A percentile compares a stretch with the other conserved stretches of the same genome.
These are phyloP conservation scores for Alcedo quadribrachys DNA, from an alignment of 2,797 vertebrate species.

Conservation along the genomic window DNA sequence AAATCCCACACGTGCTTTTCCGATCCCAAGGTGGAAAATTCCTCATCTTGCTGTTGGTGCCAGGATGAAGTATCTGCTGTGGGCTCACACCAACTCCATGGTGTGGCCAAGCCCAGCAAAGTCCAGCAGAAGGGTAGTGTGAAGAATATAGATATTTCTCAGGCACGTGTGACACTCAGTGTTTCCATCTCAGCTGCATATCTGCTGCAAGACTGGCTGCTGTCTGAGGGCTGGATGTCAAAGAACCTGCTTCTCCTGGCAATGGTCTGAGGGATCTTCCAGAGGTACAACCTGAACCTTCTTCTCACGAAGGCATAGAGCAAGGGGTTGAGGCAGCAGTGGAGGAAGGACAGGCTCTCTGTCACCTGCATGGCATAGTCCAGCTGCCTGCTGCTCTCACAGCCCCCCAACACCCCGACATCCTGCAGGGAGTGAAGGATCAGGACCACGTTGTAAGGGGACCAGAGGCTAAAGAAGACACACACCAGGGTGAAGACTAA, in stretches of 20 bases:
- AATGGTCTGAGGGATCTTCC: constrained; percentile 29
- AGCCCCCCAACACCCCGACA: constrained; percentile 66
- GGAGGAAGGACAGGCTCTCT: constrained; percentile 79
- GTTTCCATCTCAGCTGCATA: constrained; percentile 49
- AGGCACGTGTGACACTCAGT: constrained; percentile 4
- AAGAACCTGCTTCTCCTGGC: background rate
- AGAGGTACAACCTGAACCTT: constrained; percentile 53
- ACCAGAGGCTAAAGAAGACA: constrained; percentile 81
- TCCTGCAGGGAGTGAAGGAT: constrained; percentile 79
- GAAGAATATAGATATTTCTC: background rate
- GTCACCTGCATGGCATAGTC: constrained; percentile 79
- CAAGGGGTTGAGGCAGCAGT: constrained; percentile 78
- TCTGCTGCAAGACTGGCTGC: constrained; percentile 26
- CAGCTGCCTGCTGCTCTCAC: constrained; percentile 66
- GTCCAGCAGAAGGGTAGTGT: rapidly evolving
- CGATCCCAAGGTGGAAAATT: background rate
- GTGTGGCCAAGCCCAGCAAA: background rate
- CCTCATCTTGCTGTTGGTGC: rapidly evolving
- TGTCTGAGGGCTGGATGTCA: constrained; percentile 8
- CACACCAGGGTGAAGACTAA: constrained; percentile 59
- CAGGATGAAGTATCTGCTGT: background rate
- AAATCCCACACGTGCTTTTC: rapidly evolving
- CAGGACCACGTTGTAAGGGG: constrained; percentile 77
- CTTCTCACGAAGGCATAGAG: constrained; percentile 76
- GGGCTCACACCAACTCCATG: background rate